phyloP scores from a whole-genome alignment of 2,797 vertebrate species.

The Cottoperca gobio region DNA sequence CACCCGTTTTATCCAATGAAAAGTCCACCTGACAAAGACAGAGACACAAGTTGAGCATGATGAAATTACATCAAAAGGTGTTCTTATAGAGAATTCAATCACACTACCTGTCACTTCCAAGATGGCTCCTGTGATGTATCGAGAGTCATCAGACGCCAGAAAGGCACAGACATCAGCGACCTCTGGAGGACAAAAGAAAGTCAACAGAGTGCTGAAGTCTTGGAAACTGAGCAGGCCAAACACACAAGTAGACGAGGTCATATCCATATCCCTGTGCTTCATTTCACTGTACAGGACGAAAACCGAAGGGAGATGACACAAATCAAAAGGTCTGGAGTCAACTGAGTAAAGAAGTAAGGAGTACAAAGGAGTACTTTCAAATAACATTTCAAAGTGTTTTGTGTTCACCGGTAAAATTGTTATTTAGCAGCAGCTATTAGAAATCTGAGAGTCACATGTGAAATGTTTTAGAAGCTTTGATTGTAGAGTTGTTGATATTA shows the following conservation, averaged over 20 bases:
- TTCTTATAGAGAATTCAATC: background rate
- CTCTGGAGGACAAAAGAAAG: slow-evolving; percentile 75
- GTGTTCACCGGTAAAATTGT: background rate
- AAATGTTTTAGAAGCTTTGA: background rate
- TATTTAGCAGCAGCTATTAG: background rate
- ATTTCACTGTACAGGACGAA: background rate
- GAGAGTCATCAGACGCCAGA: slow-evolving; percentile 90
- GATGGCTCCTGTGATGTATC: slow-evolving; percentile 90
- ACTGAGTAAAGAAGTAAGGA: too few species aligned
- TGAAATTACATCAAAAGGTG: background rate
- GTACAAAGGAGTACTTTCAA: too few species aligned
- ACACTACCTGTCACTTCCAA: slow-evolving; percentile 89
- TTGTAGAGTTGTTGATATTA: background rate
- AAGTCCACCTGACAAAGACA: slow-evolving; percentile 79
- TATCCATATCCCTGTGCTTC: background rate
- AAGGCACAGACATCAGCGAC: slow-evolving; percentile 91
- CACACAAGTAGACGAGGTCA: background rate
- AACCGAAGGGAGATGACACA: background rate
- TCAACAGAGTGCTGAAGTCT: background rate
- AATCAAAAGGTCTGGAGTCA: background rate
- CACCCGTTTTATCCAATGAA: slow-evolving; percentile 80
- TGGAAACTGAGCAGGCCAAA: too few species aligned
- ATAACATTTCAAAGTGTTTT: background rate
- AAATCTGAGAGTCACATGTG: background rate
- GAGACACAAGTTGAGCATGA: background rate